Base-by-base conservation (phyloP, 2,113 vertebrate genomes). In the Hippopotamus amphibius region DNA sequence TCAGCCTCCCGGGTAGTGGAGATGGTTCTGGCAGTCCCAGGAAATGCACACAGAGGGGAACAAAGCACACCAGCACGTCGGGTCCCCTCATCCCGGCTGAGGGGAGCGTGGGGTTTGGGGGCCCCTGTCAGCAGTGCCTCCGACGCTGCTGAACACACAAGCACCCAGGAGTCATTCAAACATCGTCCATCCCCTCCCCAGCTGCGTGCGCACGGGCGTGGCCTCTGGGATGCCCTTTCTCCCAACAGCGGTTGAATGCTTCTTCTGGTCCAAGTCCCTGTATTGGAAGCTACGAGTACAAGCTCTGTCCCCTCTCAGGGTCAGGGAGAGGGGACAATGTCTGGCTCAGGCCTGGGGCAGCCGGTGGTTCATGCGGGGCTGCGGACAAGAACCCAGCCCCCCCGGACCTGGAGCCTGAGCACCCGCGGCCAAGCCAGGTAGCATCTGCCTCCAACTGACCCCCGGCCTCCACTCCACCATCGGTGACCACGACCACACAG, bases 31-130 rank as follows among this genome's bases (percentile, higher is more conserved):
- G 30, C 21, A 15, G 61, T 13, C 82, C 80, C 0, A 1, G 19
- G 61, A 89, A 61, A 63, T 6, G 17, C 26, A 33, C 9, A 63
- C 24, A 37, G 46, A 28, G 26, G 21, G 30, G 57, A 68, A 15
- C 8, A 10, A 10, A 41, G 74, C 7, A 3, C 19, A 41, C 17
- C 43, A 53, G 46, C 15, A 12, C 11, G 10, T 41, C 0, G 0
- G 46, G n/a, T n/a, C 24, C 50, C 7, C 15, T 37, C 50, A 15
- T 41, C 15, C 57, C 50, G 10, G 50, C 30, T 85, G 30, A 85
- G 43, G 43, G 14, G 28, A 22, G 33, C 82, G 22, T 0, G 11
- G 59, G 59, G 59, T 33, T 43, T 84, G 17, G 28, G 28, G 33
- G 43, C 19, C 43, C 17, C 28, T 33, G 17, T 11, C 46, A 24